Percentiles rank a stretch among this genome's conserved stretches.
These are phyloP conservation scores for Bombus turneri DNA, from an alignment of 1,140 invertebrate species.

Conservation along the genomic window DNA sequence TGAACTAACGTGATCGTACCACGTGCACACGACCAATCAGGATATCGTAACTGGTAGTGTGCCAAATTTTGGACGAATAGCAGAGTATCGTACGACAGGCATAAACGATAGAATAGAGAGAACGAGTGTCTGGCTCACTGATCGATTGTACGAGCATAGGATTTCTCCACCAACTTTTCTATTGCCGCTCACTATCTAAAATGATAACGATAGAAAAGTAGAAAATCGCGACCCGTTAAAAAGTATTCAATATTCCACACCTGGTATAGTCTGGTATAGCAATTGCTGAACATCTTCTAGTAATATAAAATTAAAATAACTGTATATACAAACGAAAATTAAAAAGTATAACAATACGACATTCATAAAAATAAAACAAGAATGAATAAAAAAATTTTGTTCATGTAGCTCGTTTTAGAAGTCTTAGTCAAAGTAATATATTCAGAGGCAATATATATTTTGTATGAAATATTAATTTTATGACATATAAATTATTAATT, in stretches of 20 bases:
- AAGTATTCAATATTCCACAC: background rate
- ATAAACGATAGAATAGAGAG: background rate
- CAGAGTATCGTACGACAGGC: slow-evolving; percentile 9
- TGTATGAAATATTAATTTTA: too few species aligned
- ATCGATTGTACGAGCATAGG: background rate
- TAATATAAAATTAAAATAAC: too few species aligned
- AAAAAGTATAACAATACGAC: too few species aligned
- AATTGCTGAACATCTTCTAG: too few species aligned
- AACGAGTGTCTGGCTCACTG: background rate
- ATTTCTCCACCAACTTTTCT: background rate
- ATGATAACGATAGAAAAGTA: background rate
- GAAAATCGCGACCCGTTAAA: background rate
- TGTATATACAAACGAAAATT: too few species aligned
- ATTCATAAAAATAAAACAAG: too few species aligned
- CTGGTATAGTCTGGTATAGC: background rate
- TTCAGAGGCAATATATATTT: too few species aligned
- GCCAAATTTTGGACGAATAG: slow-evolving; percentile 49
- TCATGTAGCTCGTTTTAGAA: too few species aligned
- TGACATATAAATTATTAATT: too few species aligned
- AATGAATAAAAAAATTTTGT: too few species aligned
- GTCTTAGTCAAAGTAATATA: too few species aligned
- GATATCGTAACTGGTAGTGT: background rate
- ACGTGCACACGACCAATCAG: slow-evolving; percentile 40
- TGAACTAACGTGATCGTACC: slow-evolving; percentile 35
- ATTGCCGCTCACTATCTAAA: background rate